These are phyloP conservation scores for Drosophila insularis DNA, from an alignment of 1,140 invertebrate genomes.

Conservation along the genomic window DNA sequence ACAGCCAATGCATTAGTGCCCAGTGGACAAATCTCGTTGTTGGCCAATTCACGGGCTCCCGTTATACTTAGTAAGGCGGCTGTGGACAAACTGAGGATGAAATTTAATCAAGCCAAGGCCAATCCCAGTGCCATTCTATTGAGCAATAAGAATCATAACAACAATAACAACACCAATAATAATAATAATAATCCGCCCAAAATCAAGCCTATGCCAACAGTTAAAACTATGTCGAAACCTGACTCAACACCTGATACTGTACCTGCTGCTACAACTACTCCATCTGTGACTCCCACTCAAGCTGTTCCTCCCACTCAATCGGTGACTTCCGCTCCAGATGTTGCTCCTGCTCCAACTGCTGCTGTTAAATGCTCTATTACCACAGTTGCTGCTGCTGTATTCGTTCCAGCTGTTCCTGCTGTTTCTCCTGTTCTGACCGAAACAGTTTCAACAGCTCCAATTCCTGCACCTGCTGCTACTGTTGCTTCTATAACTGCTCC, in stretches of 20 bases:
- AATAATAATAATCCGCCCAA: slow-evolving; percentile 28
- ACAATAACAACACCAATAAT: slow-evolving; percentile 15
- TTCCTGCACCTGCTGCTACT: not conserved
- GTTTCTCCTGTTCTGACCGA: not conserved
- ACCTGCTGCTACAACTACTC: not conserved
- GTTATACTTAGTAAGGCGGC: slow-evolving; percentile 62
- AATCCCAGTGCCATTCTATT: slow-evolving; percentile 50
- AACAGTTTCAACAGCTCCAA: not conserved
- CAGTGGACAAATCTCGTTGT: slow-evolving; percentile 41
- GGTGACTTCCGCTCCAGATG: not conserved
- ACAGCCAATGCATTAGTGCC: slow-evolving; percentile 17
- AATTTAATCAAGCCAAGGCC: slow-evolving; percentile 54
- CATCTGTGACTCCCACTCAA: not conserved
- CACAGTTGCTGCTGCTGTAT: not conserved
- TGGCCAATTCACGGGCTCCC: slow-evolving; percentile 49
- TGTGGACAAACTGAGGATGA: slow-evolving; percentile 61
- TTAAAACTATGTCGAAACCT: slow-evolving; percentile 26
- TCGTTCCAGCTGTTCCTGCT: not conserved
- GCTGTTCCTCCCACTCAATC: not conserved
- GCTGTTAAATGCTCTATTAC: not conserved
- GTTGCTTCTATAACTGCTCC: not conserved
- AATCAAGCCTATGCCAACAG: not conserved
- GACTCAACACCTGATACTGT: slow-evolving; percentile 7
- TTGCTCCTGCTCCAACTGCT: not conserved
- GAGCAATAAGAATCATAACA: slow-evolving; percentile 18